Base-by-base conservation (phyloP, 2,113 vertebrate genomes). In the Echinops telfairi region DNA sequence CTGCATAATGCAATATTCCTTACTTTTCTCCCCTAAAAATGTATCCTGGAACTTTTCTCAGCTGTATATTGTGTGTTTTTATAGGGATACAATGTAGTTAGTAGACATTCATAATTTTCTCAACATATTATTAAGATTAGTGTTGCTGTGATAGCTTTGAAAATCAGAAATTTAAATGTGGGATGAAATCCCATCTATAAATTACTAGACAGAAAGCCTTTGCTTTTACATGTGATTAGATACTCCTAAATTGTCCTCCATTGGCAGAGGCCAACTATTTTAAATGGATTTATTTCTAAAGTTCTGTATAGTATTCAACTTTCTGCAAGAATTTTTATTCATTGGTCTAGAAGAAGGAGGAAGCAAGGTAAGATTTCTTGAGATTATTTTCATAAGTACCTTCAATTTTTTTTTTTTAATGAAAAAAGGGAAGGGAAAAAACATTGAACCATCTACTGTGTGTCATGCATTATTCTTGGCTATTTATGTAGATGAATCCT, bases 51-150 rank as follows among this genome's bases (percentile, higher is more conserved):
- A 17, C 70, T 68, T 90, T 90, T 87, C 47, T 57, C 75, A 91
- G 25, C 20, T 96, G 31, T n/a, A 1, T 81, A 68, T 68, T 86
- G 38, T 90, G 86, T 38, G 27, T 14, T 83, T 93, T 0, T 83
- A 62, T 88, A 71, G 68, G 57, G 81, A 15, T 83, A 53, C 31
- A 38, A 70, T 89, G 47, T 93, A 86, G 40, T 31, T 89, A 64
- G 85, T 94, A 53, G 58, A 83, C 25, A 92, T 86, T 96, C 82
- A 87, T 60, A 88, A 83, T 89, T 88, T 15, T n/a, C 3, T 31
- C 4, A 70, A 70, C n/a, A n/a, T 70, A 70, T 70, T 79, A 9
- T 95, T 89, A 78, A 95, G 94, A 90, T 79, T 77, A 94, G 53
- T 93, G 27, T 38, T 75, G 29, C 25, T 57, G 29, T 92, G 11